Base-by-base conservation (phyloP, 2,113 vertebrate species). In the Psittacus erithacus region DNA sequence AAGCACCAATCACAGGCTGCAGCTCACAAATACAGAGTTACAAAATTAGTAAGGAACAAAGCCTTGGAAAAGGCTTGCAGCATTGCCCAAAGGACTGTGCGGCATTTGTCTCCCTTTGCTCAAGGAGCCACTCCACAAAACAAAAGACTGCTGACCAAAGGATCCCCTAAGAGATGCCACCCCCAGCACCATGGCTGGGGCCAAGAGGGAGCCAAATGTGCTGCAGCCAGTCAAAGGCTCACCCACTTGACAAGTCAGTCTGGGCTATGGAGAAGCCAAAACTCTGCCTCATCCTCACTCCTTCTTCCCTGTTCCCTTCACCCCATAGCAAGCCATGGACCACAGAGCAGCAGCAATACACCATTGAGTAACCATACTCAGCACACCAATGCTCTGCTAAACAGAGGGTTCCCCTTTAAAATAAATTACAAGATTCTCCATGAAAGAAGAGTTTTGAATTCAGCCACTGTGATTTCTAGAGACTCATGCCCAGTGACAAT, bases 291-390 rank as follows among this genome's bases (percentile, higher is more conserved):
- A 35, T 38, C 22, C 18, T 52, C 3, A 1, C 23, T 80, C 29
- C 24, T 24, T 20, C 57, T 41, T 31, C 5, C 55, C 31, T 38
- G 60, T n/a, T 86, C 16, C 20, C 28, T 14, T 82, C 27, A 35
- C 10, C 6, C 13, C 0, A 0, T 6, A 82, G 63, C 52, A 83
- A 86, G 47, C 18, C 77, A 17, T 1, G 35, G 43, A 18, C 31
- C 2, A 2, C 52, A 1, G 1, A 69, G 52, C 29, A 53, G 67
- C 0, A 0, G 17, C 1, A 0, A 11, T 0, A 2, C 29, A 24
- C 31, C 0, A 0, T 18, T 1, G 1, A n/a, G 41, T 11, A 89
- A 33, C 59, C 78, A 43, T 64, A 82, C 29, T 57, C 60, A 62
- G 53, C 68, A 70, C n/a, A 28, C 29, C 1, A 1, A 7, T 1